These are phyloP conservation scores for Triops cancriformis DNA, from an alignment of 1,140 invertebrate species.

Conservation along the genomic window DNA sequence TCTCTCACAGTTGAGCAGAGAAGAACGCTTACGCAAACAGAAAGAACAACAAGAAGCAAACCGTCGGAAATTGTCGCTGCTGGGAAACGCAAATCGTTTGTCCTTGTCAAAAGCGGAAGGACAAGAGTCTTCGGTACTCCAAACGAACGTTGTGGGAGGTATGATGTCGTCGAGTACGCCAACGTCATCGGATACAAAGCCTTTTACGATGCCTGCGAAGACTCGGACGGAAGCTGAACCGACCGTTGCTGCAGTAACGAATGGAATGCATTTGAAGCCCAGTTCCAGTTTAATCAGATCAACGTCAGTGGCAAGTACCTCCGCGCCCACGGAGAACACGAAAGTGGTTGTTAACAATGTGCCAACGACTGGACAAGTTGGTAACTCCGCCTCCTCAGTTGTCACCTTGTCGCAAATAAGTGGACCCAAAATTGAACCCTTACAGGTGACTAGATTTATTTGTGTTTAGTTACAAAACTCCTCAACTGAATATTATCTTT, in stretches of 20 bases:
- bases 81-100: not conserved
- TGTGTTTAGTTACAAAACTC: too few relatives aligned
- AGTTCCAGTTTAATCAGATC: not conserved
- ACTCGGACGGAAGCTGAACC: not conserved
- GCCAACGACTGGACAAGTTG: not conserved
- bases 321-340: not conserved
- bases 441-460: not conserved
- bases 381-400: not conserved
- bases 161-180: not conserved
- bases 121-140: not conserved
- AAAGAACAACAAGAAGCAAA: slow-evolving; percentile 11
- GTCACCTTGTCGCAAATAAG: not conserved
- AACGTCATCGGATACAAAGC: too few relatives aligned
- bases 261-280: not conserved
- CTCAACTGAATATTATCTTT: too few relatives aligned
- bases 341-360: not conserved
- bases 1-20: not conserved
- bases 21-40: slow-evolving; percentile 22
- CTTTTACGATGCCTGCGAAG: not conserved
- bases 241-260: not conserved
- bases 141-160: not conserved
- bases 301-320: not conserved
- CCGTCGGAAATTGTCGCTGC: not conserved
- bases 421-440: not conserved
- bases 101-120: not conserved